These are phyloP conservation scores for Xenops minutus DNA, from an alignment of 2,797 vertebrate genomes.

Conservation along the genomic window DNA sequence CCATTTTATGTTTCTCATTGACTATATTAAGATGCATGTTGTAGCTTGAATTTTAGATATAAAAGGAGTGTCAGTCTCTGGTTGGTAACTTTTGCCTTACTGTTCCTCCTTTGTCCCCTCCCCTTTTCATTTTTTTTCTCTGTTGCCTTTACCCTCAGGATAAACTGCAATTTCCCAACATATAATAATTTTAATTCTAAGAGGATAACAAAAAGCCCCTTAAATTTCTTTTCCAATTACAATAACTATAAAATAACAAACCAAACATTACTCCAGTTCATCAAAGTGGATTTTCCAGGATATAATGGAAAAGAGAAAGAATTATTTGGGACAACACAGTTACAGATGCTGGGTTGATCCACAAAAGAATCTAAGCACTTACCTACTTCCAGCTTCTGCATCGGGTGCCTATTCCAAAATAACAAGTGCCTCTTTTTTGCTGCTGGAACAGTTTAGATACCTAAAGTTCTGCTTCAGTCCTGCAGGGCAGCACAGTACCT, in stretches of 20 bases:
- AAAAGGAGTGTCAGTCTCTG: neutral
- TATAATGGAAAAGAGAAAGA: neutral
- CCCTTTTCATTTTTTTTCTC: rapidly evolving
- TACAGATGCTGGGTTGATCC: neutral
- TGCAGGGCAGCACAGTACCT: neutral
- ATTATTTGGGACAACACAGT: neutral
- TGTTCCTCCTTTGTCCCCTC: neutral
- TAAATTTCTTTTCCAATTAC: neutral
- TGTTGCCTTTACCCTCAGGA: neutral
- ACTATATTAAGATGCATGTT: neutral
- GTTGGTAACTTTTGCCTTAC: neutral
- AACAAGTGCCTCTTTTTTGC: neutral
- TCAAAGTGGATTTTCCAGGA: neutral
- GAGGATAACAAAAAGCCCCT: neutral
- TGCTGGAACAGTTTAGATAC: neutral
- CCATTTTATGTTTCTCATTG: neutral
- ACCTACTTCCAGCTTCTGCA: neutral
- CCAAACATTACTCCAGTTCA: neutral
- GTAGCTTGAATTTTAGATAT: neutral
- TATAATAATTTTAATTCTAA: neutral
- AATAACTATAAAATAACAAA: neutral
- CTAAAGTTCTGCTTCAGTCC: neutral
- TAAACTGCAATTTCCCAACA: neutral
- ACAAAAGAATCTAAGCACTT: neutral
- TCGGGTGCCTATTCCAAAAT: neutral